Evolutionary conservation across 2,113 vertebrate species (phyloP).

Genomic region (Salvelinus alpinus): DNA sequence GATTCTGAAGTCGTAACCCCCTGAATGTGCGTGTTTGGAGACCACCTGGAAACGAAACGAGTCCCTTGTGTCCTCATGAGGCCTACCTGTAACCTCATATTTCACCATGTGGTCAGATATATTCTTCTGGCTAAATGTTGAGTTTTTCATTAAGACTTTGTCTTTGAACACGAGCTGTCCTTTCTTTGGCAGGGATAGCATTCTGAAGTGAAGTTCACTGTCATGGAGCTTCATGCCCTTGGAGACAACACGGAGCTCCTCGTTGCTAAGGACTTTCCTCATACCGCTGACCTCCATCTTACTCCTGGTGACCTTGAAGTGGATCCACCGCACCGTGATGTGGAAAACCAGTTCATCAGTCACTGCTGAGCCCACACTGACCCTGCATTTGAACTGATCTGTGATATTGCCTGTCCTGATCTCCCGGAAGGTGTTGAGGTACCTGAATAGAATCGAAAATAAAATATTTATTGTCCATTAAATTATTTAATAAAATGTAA

Average conservation of each 20-base stretch:
- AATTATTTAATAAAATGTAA: background rate
- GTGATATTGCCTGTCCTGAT: constrained; percentile 72
- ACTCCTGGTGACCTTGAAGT: constrained; percentile 76
- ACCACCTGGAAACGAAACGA: constrained; percentile 80
- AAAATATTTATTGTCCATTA: no score
- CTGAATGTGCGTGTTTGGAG: constrained; percentile 74
- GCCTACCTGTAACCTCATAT: constrained; percentile 72
- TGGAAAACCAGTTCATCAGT: constrained; percentile 72
- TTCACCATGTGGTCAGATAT: constrained; percentile 74
- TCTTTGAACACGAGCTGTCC: constrained; percentile 77
- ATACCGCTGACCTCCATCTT: constrained; percentile 73
- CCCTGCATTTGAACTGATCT: constrained; percentile 81
- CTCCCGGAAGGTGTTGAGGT: constrained; percentile 75
- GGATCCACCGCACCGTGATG: constrained; percentile 77
- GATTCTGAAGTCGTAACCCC: constrained; percentile 76
- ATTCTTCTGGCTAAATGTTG: constrained; percentile 83
- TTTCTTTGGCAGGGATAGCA: constrained; percentile 78
- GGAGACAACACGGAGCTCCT: constrained; percentile 75
- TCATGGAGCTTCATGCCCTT: constrained; percentile 71
- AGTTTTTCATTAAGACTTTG: constrained; percentile 70
- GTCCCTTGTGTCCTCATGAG: constrained; percentile 70
- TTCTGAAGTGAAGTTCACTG: constrained; percentile 73
- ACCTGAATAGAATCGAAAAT: constrained; percentile 40
- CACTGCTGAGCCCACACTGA: constrained; percentile 65
- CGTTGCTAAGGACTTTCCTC: constrained; percentile 67